phyloP scores from a whole-genome alignment of 1,140 invertebrate genomes.

The Conus ventricosus region DNA sequence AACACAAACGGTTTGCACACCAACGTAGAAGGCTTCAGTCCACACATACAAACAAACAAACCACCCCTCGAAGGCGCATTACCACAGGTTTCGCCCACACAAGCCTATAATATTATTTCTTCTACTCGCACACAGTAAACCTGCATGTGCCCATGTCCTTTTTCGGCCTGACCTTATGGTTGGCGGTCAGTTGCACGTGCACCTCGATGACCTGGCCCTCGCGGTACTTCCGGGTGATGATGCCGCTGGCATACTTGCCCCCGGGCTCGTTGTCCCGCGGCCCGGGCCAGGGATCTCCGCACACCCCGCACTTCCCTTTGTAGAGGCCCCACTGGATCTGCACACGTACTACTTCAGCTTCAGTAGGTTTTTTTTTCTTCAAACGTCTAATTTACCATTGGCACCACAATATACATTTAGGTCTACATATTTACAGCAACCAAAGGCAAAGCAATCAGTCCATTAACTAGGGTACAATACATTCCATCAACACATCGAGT shows the following conservation, averaged over 20 bases:
- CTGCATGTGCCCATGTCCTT: not conserved
- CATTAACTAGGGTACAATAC: no score
- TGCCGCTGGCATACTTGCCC: conserved; percentile 73
- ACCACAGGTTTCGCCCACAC: no score
- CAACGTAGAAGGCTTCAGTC: no score
- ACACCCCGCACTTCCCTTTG: conserved; percentile 75
- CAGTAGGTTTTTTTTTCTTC: not conserved
- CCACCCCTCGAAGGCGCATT: no score
- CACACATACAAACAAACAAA: no score
- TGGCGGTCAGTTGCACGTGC: conserved; percentile 62
- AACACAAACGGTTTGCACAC: no score
- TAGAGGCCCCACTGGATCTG: conserved; percentile 67
- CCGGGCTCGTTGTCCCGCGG: conserved; percentile 72
- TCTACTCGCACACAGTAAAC: no score
- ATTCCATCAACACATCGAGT: no score
- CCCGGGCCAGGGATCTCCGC: conserved; percentile 67
- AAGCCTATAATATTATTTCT: no score
- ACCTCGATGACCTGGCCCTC: conserved; percentile 60
- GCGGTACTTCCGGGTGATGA: conserved; percentile 70
- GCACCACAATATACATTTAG: no score
- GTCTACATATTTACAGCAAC: no score
- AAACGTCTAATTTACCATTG: not conserved
- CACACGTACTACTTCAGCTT: not conserved
- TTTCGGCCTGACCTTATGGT: conserved; percentile 51
- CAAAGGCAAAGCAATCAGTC: no score